These are phyloP conservation scores for Ifrita kowaldi DNA, from an alignment of 2,113 vertebrate genomes.

Conservation along the genomic window DNA sequence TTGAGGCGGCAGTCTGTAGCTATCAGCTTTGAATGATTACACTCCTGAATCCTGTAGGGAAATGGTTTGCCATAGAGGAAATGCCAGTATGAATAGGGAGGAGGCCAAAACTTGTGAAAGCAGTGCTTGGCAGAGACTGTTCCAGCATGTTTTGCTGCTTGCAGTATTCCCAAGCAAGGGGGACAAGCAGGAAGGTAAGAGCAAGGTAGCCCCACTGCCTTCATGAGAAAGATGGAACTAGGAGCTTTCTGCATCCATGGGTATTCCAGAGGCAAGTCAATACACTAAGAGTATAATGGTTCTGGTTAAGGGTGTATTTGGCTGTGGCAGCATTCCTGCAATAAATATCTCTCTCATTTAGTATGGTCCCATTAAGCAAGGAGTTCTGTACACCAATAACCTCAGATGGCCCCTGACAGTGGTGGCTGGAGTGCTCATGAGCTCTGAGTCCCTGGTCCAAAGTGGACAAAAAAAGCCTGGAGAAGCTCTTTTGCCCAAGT, in stretches of 20 bases:
- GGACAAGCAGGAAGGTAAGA: background rate
- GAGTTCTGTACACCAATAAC: background rate
- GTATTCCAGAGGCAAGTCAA: background rate
- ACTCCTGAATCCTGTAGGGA: background rate
- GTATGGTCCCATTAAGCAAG: background rate
- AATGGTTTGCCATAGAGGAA: slow-evolving; percentile 1
- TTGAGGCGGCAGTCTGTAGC: background rate
- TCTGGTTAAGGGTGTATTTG: background rate
- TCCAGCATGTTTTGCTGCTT: background rate
- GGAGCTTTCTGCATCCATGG: background rate
- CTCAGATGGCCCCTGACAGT: background rate
- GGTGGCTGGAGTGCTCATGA: background rate
- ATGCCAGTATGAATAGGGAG: background rate
- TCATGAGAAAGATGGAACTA: background rate
- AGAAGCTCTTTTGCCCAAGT: background rate
- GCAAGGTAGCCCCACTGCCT: background rate
- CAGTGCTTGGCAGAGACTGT: background rate
- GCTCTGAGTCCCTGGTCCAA: background rate
- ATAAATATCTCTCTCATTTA: background rate
- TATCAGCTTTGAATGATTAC: background rate
- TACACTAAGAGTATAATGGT: background rate
- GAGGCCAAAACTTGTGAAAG: background rate
- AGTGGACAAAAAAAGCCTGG: background rate
- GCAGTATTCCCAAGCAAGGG: background rate
- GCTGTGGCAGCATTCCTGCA: background rate